Conservation (phyloP, 2,113 vertebrate genomes). For the Lycaon pictus region DNA sequence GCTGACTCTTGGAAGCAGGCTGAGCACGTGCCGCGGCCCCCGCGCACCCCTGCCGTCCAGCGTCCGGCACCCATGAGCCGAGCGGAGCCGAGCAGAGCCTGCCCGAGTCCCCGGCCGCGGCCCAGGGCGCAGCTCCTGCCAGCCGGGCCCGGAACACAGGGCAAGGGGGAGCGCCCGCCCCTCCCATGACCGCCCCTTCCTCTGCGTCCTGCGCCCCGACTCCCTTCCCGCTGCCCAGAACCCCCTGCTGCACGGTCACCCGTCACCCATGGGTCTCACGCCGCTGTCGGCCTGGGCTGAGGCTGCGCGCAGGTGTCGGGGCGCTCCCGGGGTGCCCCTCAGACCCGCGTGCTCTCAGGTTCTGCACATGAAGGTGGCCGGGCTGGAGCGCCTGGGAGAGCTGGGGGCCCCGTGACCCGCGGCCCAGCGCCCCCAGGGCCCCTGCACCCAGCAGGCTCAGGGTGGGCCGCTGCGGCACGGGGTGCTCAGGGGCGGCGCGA, state of each 20-base stretch:
- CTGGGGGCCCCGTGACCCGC: conserved; percentile 44
- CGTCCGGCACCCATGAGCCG: no score
- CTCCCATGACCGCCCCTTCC: not conserved
- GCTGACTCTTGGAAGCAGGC: no score
- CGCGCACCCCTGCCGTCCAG: no score
- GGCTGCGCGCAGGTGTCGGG: no score
- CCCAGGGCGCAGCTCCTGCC: not conserved
- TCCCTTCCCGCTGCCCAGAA: not conserved
- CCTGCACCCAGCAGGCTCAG: not conserved
- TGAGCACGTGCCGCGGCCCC: no score
- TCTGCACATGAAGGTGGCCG: conserved; percentile 89
- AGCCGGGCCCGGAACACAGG: not conserved
- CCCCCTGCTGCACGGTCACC: not conserved
- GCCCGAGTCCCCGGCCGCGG: no score
- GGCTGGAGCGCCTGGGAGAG: conserved; percentile 87
- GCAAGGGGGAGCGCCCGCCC: not conserved
- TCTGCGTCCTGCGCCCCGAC: not conserved
- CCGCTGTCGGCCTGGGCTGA: no score
- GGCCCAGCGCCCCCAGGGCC: no score
- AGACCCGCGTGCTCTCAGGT: conserved; percentile 76
- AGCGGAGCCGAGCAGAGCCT: no score
- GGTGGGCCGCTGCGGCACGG: accelerated
- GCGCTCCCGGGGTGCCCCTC: no score
- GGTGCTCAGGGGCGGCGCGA: not conserved
- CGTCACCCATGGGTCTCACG: no score